Base-by-base conservation (phyloP, 1,140 invertebrate species). In the Ceratosolen solmsi region DNA sequence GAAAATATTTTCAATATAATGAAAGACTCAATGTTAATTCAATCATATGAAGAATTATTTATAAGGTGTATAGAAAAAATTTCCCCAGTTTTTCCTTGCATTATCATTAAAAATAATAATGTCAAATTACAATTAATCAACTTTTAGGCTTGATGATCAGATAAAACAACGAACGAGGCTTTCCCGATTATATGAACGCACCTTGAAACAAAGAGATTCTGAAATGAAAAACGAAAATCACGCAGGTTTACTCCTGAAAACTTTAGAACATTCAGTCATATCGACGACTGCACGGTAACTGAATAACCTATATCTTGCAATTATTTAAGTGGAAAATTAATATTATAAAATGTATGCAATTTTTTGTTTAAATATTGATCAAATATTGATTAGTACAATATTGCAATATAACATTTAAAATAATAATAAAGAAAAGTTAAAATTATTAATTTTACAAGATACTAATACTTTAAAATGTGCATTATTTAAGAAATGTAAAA, bases 71-170 rank as follows among this genome's bases (percentile, higher is more conserved):
- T 27, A 13, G 4, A 30, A n/a, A 25, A 30, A 54, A 54, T 54
- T 5, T 13, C 13, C 41, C 41, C 5, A 46, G 41, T 7, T 46
- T 13, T 7, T 46, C 5, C 5, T 46, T 13, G 41, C 41, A 46
- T 7, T 46, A 13, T 46, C 41, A 13, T 54, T 20, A 54, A 68
- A 36, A 4, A 51, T 68, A 20, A 51, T 25, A 41, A 9, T 92
- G 90, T 25, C 30, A 51, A 78, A 38, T 0, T 33, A 46, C 81
- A 13, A 1, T 65, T 63, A 9, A 72, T 92, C 92, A 51, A 89
- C 92, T 85, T 92, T 38, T 78, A 94, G 94, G 84, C 87, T 94
- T 27, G 90, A 94, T 84, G 92, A 93, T 82, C 94, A 94, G 86
- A 84, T 88, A 22, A 91, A 90, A 70, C 93, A 94, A 84, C 91